Base-by-base conservation (phyloP, 2,797 vertebrate species). In the Mastacembelus armatus region DNA sequence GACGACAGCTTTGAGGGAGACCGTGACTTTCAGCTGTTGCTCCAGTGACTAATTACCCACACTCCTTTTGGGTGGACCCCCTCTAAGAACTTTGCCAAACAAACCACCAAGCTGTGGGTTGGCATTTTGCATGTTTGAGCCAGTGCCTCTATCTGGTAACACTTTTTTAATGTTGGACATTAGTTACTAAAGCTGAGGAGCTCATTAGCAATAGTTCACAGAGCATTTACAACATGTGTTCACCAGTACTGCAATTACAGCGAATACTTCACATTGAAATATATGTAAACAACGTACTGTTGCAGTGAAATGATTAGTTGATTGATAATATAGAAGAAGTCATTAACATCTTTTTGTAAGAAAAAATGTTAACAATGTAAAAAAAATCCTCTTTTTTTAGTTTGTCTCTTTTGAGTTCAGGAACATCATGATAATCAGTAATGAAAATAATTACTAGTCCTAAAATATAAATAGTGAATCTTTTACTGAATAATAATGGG, bases 1-100 rank as follows among this genome's bases (percentile, higher is more conserved):
- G 91, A 86, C 77, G 77, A 77, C 78, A 62, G 88, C 84, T 83
- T 73, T 64, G 81, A 88, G 84, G 77, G 80, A 82, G 80, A 76
- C 80, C 9, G 29, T 70, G 87, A 77, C 78, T 85, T 87, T 86
- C 70, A 63, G 77, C 76, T 50, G 61, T 64, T 73, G 70, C 86
- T 84, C 82, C 77, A 30, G 71, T 74, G 80, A 85, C 85, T 90
- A 88, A 91, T 90, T 87, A 90, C 86, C 86, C 79, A 61, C 58
- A 39, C 48, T 72, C 50, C 59, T 55, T 77, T 29, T 7, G 42
- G 63, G 30, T 10, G 64, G 69, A 81, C 71, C 70, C 69, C 55
- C 45, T 15, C 70, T 66, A 38, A 2, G 42, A 73, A 51, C 70
- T 61, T 22, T 52, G 50, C 55, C 74, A 75, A 80, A 77, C 66